phyloP scores from a whole-genome alignment of 2,888 invertebrate species.

The Epistrophe eligans region DNA sequence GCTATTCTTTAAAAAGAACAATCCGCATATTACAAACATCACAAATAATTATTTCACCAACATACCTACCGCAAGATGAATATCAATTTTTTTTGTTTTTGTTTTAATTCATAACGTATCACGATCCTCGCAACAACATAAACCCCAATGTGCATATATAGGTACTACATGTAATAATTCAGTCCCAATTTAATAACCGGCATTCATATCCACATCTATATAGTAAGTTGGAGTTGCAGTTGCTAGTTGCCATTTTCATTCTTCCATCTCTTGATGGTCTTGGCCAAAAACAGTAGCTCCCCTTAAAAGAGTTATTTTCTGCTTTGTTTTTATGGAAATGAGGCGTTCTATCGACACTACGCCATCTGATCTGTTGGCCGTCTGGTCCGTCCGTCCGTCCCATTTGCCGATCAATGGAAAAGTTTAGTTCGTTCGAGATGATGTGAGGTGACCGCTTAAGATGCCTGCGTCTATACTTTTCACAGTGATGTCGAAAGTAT shows the following conservation, averaged over 20 bases:
- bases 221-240: background rate
- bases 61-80: constrained; percentile 26
- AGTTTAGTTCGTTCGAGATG: constrained; percentile 25
- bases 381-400: constrained; percentile 30
- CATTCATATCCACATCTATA: constrained; percentile 29
- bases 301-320: constrained; percentile 66
- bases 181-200: constrained; percentile 64
- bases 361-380: constrained; percentile 50
- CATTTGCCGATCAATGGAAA: constrained; percentile 56
- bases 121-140: constrained; percentile 56
- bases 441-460: constrained; percentile 38
- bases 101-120: constrained; percentile 47
- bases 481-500: constrained; percentile 14
- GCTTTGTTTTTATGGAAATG: constrained; percentile 74
- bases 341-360: constrained; percentile 73
- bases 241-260: constrained; percentile 7
- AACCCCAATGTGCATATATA: constrained; percentile 14
- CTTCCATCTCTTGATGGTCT: constrained; percentile 13
- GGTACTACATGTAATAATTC: constrained; percentile 38
- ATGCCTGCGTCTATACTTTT: constrained; percentile 12
- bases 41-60: constrained; percentile 29
- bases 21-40: constrained; percentile 7
- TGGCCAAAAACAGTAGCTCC: constrained; percentile 63
- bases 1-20: constrained; percentile 6
- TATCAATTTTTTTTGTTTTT: constrained; percentile 18